These are phyloP conservation scores for Tragelaphus imberbis DNA, from an alignment of 2,113 vertebrate genomes.

Conservation along the genomic window DNA sequence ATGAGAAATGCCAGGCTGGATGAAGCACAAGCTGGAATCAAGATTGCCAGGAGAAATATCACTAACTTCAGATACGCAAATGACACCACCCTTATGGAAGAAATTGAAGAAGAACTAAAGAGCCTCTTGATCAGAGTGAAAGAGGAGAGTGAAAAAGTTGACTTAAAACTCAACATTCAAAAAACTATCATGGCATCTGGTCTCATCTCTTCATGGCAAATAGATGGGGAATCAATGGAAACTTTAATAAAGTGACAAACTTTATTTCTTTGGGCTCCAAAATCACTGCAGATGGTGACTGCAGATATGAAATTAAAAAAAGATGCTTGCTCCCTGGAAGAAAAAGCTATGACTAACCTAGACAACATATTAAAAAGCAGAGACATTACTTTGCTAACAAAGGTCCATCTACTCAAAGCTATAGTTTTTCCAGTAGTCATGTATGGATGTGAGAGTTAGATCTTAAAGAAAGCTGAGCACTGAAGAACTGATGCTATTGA, in stretches of 20 bases:
- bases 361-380: neutral
- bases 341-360: neutral
- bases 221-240: neutral
- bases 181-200: neutral
- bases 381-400: neutral
- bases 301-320: neutral
- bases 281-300: neutral
- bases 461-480: neutral
- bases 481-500: neutral
- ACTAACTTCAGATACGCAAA: neutral
- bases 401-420: neutral
- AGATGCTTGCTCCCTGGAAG: neutral
- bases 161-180: neutral
- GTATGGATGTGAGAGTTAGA: neutral
- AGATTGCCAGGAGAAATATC: neutral
- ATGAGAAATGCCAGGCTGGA: neutral
- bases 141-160: neutral
- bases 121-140: neutral
- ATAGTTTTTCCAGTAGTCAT: neutral
- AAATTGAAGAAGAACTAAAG: neutral
- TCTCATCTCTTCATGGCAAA: neutral
- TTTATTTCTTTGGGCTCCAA: neutral
- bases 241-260: neutral
- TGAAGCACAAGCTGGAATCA: neutral
- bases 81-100: fast-evolving